Evolutionary conservation across 2,113 vertebrate genomes (phyloP), one percentile per base, ranked within the genome.

Genomic region (Trematomus loennbergii): DNA sequence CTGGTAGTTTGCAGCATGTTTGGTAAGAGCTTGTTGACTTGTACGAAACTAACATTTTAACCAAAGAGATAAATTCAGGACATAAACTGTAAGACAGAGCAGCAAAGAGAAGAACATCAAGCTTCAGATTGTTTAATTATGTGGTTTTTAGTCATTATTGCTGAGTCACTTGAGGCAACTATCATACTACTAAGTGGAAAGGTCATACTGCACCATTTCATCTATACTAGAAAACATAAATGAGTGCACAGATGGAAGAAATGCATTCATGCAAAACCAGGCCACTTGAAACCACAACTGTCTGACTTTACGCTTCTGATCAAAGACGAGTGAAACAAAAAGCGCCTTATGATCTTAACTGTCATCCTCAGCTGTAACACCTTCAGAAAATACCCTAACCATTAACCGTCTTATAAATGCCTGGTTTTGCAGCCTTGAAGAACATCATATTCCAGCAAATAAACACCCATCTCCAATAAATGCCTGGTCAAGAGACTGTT

Each of bases 401-500:
- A 22, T 52, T 33, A 79, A 64, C 29, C 1, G 1, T 54, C 63
- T 52, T 63, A 57, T 78, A 65, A 84, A 78, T 4, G 13, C 40
- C 12, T 48, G 40, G 29, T 75, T 86, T 67, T 40, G 55, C 54
- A 70, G 76, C 63, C 17, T 62, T 40, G 62, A 76, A 66, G 36
- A n/a, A 15, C 46, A 55, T 67, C 29, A 70, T 65, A 55, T 72
- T 79, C 52, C 25, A 63, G 59, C 76, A 72, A 71, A 85, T 81
- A 83, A 85, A 78, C 64, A 61, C 72, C 70, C 3, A 43, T 64
- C 49, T 82, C 53, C 17, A 62, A 52, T 49, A 68, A 66, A 73
- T 8, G 54, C 12, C 58, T 48, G 40, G 59, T 76, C 79, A 78
- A 77, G 20, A 79, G 17, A 49, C 50, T 53, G 58, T 79, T 88